A percentile compares a stretch with the other conserved stretches of the same genome.
Evolutionary conservation across 2,888 invertebrate genomes (phyloP).

Genomic region (Ochlodes sylvanus): DNA sequence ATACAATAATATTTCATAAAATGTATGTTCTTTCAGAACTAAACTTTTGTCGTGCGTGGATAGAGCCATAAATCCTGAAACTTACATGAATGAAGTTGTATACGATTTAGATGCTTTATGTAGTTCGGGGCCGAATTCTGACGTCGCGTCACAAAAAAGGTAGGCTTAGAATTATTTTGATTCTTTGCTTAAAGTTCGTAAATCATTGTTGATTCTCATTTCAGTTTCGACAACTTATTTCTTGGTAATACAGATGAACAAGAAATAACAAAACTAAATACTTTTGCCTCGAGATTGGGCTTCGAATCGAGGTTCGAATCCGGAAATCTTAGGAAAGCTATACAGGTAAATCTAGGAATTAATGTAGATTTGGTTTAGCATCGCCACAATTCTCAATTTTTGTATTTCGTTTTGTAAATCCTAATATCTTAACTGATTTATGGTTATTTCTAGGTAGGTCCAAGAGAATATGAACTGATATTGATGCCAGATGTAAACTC

Average conservation of each 20-base stretch:
- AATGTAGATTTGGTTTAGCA: not conserved
- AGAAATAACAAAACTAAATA: constrained; percentile 72
- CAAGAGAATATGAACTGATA: constrained; percentile 92
- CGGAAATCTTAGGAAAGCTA: constrained; percentile 92
- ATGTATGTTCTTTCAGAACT: constrained; percentile 60
- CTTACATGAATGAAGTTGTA: constrained; percentile 86
- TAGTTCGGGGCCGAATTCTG: constrained; percentile 47
- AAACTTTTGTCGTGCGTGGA: constrained; percentile 88
- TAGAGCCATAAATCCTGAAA: constrained; percentile 86
- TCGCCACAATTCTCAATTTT: too few species aligned
- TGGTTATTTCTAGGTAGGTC: constrained; percentile 85
- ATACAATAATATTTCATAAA: too few species aligned
- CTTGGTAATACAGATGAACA: constrained; percentile 81
- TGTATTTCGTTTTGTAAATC: not conserved
- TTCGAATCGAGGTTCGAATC: constrained; percentile 95
- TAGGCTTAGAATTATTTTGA: constrained; percentile 42
- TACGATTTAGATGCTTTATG: constrained; percentile 88
- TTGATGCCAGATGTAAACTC: constrained; percentile 94
- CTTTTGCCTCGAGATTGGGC: constrained; percentile 77
- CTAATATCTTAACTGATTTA: not conserved
- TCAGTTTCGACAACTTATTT: constrained; percentile 60
- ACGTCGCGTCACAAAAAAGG: constrained; percentile 63
- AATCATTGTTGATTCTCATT: constrained; percentile 28
- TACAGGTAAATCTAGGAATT: constrained; percentile 83
- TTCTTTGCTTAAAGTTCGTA: constrained; percentile 5